Conservation (phyloP, 1,140 invertebrate genomes). For the Atta colombica region DNA sequence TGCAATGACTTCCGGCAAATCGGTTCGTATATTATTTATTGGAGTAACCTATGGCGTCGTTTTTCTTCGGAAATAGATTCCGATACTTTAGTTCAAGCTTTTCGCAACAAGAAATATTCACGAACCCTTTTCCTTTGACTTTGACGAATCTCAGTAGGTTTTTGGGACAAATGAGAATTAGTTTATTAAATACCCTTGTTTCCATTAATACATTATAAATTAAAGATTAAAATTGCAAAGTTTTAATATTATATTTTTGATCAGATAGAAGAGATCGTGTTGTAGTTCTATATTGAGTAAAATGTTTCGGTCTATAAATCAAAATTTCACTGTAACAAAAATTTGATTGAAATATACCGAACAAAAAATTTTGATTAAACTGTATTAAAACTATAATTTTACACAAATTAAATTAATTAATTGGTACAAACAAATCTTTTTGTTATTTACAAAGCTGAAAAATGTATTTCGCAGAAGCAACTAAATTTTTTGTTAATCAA, state of each 20-base stretch:
- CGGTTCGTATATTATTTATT: constrained; percentile 52
- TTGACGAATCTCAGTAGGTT: constrained; percentile 34
- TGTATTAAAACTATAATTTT: too few relatives aligned
- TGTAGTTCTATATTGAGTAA: background rate
- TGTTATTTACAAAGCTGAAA: too few relatives aligned
- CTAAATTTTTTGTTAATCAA: background rate
- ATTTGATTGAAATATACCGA: too few relatives aligned
- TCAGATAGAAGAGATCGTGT: background rate
- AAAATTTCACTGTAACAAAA: too few relatives aligned
- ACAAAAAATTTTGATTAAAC: too few relatives aligned
- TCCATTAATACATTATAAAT: background rate
- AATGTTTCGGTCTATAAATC: too few relatives aligned
- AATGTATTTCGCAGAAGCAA: too few relatives aligned
- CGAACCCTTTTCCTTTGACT: constrained; percentile 14
- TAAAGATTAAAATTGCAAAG: background rate
- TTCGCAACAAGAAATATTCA: constrained; percentile 37
- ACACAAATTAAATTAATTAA: too few relatives aligned
- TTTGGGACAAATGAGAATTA: background rate
- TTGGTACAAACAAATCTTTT: too few relatives aligned
- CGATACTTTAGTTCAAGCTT: constrained; percentile 7
- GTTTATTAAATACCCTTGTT: background rate
- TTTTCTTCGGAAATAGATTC: constrained; percentile 45
- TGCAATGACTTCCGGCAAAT: constrained; percentile 36
- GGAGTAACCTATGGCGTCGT: background rate
- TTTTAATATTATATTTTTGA: background rate